phyloP scores from a whole-genome alignment of 2,113 vertebrate genomes.

The Mystacornis crossleyi region DNA sequence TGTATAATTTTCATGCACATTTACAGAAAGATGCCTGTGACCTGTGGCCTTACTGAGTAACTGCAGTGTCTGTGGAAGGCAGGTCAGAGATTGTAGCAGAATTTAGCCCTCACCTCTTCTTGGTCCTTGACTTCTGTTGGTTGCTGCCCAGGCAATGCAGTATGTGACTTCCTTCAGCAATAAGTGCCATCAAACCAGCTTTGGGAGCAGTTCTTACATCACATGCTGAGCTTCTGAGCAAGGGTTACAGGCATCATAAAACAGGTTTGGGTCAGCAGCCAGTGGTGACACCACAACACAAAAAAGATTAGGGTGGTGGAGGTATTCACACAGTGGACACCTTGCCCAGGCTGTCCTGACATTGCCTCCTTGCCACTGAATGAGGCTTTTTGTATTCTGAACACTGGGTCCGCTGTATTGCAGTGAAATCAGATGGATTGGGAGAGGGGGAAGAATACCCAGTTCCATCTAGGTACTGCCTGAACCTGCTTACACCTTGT shows the following conservation, averaged over 20 bases:
- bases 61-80: neutral
- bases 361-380: neutral
- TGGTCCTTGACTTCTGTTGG: neutral
- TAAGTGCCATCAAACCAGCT: fast-evolving
- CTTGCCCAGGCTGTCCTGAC: neutral
- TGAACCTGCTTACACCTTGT: neutral
- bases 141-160: neutral
- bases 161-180: fast-evolving
- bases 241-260: neutral
- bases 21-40: neutral
- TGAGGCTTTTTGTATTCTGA: neutral
- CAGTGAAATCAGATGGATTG: neutral
- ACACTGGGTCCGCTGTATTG: too few relatives aligned
- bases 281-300: neutral
- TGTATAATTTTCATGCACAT: neutral
- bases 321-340: neutral
- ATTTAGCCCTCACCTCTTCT: neutral
- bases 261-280: neutral
- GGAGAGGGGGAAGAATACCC: neutral
- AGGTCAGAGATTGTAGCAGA: neutral
- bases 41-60: neutral
- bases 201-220: neutral
- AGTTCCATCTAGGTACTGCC: neutral
- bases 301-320: fast-evolving
- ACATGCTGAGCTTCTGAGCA: neutral